These are phyloP conservation scores for Drosophila mauritiana DNA, from an alignment of 1,140 invertebrate species.

Conservation along the genomic window DNA sequence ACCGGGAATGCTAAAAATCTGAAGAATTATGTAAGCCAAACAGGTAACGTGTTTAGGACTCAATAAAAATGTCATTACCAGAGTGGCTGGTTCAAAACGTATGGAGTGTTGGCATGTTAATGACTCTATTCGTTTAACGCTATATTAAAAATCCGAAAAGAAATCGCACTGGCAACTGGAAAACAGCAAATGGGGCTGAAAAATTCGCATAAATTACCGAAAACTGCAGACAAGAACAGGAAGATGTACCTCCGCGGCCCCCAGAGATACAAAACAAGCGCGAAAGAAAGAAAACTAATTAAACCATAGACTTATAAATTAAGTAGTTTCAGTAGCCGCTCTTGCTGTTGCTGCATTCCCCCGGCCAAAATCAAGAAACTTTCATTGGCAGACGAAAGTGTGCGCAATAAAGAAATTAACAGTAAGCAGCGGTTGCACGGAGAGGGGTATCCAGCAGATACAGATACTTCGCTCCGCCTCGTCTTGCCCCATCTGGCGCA, in stretches of 20 bases:
- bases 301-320: conserved; percentile 73
- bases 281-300: conserved; percentile 65
- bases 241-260: conserved; percentile 21
- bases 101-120: conserved; percentile 27
- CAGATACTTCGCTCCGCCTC: conserved; percentile 37
- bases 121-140: conserved; percentile 19
- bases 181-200: conserved; percentile 31
- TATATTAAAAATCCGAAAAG: conserved; percentile 23
- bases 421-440: conserved; percentile 45
- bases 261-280: conserved; percentile 35
- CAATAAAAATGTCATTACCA: conserved; percentile 43
- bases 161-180: conserved; percentile 30
- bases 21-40: conserved; percentile 34
- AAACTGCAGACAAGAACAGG: conserved; percentile 51
- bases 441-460: conserved; percentile 6
- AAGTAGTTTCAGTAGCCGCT: conserved; percentile 51
- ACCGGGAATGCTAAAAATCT: conserved; percentile 2
- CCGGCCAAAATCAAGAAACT: conserved; percentile 67
- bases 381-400: conserved; percentile 77
- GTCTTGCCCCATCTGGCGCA: conserved; percentile 28
- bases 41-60: conserved; percentile 4
- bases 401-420: conserved; percentile 73
- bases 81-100: conserved; percentile 7
- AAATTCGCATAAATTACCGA: conserved; percentile 52
- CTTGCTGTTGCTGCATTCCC: conserved; percentile 44